phyloP scores from a whole-genome alignment of 2,888 invertebrate genomes.

The Toxonevra muliebris region DNA sequence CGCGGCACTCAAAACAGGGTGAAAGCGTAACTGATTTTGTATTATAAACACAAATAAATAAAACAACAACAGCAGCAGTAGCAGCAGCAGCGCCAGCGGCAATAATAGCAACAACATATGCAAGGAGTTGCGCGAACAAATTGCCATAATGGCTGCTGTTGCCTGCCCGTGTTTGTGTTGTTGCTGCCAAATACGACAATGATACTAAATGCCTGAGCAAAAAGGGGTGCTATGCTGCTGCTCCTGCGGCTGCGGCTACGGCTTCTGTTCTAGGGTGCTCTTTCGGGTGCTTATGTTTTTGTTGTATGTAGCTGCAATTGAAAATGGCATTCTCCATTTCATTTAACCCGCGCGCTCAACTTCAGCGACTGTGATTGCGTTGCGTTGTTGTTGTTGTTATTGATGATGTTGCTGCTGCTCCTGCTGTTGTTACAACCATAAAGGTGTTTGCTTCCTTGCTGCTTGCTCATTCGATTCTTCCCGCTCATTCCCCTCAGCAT shows the following conservation, averaged over 20 bases:
- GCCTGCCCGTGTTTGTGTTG: constrained; percentile 37
- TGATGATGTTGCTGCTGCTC: neutral
- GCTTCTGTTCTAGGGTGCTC: constrained; percentile 1
- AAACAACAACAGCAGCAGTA: constrained; percentile 50
- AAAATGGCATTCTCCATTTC: constrained; percentile 60
- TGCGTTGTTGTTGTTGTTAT: too few species aligned
- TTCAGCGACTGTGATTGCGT: too few species aligned
- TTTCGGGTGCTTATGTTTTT: neutral
- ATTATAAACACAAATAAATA: constrained; percentile 66
- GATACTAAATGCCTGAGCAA: constrained; percentile 46
- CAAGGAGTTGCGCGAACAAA: constrained; percentile 38
- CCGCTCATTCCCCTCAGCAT: constrained; percentile 12
- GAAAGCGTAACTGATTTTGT: constrained; percentile 65
- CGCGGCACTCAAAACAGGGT: constrained; percentile 29
- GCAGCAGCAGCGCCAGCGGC: constrained; percentile 44
- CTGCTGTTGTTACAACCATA: neutral
- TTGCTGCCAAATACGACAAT: constrained; percentile 11
- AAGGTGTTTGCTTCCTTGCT: neutral
- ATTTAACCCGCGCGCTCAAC: neutral
- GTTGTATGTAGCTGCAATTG: constrained; percentile 36
- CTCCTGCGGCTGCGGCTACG: too few species aligned
- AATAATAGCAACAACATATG: constrained; percentile 44
- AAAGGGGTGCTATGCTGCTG: constrained; percentile 45
- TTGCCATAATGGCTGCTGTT: constrained; percentile 58
- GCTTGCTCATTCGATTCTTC: neutral